phyloP scores from a whole-genome alignment of 2,888 invertebrate species.

The Tipula confusa region DNA sequence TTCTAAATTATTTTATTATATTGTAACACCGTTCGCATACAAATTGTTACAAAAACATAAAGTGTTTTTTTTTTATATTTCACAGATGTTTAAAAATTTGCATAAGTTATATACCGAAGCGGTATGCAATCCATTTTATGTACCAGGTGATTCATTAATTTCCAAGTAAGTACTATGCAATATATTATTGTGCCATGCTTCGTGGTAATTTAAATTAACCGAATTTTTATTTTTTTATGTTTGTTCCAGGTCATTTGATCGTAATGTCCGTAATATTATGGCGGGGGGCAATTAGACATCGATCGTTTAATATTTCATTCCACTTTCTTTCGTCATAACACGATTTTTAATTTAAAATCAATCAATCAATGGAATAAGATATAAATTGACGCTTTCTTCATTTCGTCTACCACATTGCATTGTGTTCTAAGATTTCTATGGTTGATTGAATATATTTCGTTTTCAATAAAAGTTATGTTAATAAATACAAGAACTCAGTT shows the following conservation, averaged over 20 bases:
- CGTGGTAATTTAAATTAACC: neutral
- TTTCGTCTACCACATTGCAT: neutral
- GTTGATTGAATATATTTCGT: neutral
- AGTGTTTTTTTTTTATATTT: neutral
- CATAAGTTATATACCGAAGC: conserved; percentile 91
- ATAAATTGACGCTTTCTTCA: conserved; percentile 9
- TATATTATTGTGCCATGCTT: neutral
- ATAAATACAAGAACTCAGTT: neutral
- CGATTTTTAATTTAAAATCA: neutral
- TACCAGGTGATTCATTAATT: conserved; percentile 82
- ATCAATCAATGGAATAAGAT: neutral
- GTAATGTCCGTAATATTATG: conserved; percentile 60
- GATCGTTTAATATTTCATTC: neutral
- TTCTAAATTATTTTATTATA: too few relatives aligned
- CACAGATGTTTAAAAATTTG: conserved; percentile 79
- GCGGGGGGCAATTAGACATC: conserved; percentile 37
- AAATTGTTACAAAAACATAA: too few relatives aligned
- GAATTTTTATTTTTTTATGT: neutral
- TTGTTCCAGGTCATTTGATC: conserved; percentile 60
- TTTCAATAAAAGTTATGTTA: neutral
- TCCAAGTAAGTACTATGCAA: conserved; percentile 64
- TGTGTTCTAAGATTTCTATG: neutral
- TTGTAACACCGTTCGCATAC: too few relatives aligned
- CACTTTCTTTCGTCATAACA: neutral
- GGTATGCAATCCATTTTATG: conserved; percentile 94